Base-by-base conservation (phyloP, 1,140 invertebrate species). In the Atopsyche davidsoni region DNA sequence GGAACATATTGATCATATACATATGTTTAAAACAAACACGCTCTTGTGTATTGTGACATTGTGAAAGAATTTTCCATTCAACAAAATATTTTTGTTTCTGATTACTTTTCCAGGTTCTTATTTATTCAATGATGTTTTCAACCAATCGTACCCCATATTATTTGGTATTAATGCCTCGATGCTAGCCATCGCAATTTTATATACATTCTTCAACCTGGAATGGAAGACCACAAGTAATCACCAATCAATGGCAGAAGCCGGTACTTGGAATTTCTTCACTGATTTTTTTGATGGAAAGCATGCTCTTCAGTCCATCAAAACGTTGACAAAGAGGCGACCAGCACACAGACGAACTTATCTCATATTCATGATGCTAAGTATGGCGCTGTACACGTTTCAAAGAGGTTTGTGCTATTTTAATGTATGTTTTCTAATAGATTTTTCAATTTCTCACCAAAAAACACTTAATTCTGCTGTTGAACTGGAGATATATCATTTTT, bases 331-430 rank as follows among this genome's bases (percentile, higher is more conserved):
- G 51, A 63, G 58, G 7, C 70, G 86, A 22, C 41, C 62, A 0
- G 67, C 73, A 2, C 72, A 77, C 42, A 63, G 76, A 11, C 72
- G 82, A 46, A 54, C 73, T n/a, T 81, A 80, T 46, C 64, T 89
- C 3, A 74, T 79, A 61, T 68, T 86, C 4, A 58, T 87, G 1
- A 69, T 88, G 2, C 52, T 82, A 6, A 75, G 79, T 3, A 87
- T 87, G 83, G 76, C 75, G 1, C 68, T 87, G 9, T 89, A 88
- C 59, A 84, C 83, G 32, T 87, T 88, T 54, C 86, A 88, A 67
- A 75, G 86, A 62, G 75, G 75, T 77, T 55, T n/a, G n/a, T n/a
- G n/a, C n/a, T n/a, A n/a, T n/a, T n/a, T n/a, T n/a, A n/a, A n/a
- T n/a, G n/a, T n/a, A n/a, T n/a, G n/a, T n/a, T n/a, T n/a, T n/a